Percentiles rank a stretch among this genome's conserved stretches.
phyloP scores from a whole-genome alignment of 2,797 vertebrate genomes.

The Alfaro cultratus region DNA sequence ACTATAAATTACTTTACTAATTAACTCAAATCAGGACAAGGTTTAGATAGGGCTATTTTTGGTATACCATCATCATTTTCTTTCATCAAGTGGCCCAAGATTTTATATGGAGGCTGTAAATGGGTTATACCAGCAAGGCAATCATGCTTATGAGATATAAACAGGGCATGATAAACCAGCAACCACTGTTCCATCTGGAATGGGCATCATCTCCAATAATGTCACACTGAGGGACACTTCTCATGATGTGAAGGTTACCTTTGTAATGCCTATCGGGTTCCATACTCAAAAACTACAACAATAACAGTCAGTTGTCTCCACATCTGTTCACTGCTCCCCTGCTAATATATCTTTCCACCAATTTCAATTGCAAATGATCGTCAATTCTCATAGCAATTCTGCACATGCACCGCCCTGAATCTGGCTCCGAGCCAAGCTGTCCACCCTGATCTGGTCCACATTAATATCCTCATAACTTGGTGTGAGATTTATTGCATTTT shows the following conservation, averaged over 20 bases:
- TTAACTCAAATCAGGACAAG: constrained; percentile 17
- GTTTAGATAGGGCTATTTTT: constrained; percentile 1
- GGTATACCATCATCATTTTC: constrained; percentile 4
- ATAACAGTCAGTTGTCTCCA: constrained; percentile 76
- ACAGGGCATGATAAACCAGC: constrained; percentile 59
- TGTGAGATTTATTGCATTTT: constrained; percentile 60
- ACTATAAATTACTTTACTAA: background rate
- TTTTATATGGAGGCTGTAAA: constrained; percentile 34
- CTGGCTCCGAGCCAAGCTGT: constrained; percentile 65
- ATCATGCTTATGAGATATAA: constrained; percentile 72
- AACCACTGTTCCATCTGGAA: constrained; percentile 77
- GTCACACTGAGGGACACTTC: constrained; percentile 72
- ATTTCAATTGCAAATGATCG: constrained; percentile 76
- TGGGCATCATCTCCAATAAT: constrained; percentile 71
- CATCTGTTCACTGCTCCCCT: constrained; percentile 80
- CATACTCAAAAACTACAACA: constrained; percentile 80
- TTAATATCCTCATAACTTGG: constrained; percentile 62
- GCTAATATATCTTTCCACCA: constrained; percentile 77
- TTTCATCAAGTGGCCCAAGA: constrained; percentile 21
- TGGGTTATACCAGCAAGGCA: constrained; percentile 48
- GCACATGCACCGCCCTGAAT: constrained; percentile 45
- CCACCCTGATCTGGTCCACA: constrained; percentile 55
- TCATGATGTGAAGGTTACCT: constrained; percentile 79
- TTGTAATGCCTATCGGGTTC: constrained; percentile 76
- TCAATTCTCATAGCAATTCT: constrained; percentile 65